These are phyloP conservation scores for Hemicordylus capensis DNA, from an alignment of 2,113 vertebrate genomes.

Conservation along the genomic window DNA sequence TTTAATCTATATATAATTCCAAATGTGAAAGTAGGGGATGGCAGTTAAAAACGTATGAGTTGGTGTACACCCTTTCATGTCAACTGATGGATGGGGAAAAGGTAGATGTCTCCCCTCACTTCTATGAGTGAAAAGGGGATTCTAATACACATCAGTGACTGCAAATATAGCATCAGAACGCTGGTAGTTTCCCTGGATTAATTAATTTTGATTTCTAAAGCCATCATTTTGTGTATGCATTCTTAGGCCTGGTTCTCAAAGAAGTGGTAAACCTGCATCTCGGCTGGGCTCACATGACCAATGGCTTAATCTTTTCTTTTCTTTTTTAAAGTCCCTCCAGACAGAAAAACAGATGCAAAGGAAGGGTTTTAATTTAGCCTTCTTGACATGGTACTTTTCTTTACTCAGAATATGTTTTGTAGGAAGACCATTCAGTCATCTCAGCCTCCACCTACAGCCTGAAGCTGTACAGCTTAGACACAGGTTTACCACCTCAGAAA, in stretches of 20 bases:
- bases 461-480: background rate
- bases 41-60: too few relatives aligned
- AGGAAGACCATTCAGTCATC: too few relatives aligned
- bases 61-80: too few relatives aligned
- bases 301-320: background rate
- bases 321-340: background rate
- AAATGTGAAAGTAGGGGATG: too few relatives aligned
- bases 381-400: too few relatives aligned
- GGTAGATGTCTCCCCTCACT: too few relatives aligned
- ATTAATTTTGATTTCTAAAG: background rate
- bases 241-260: background rate
- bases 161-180: background rate
- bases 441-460: too few relatives aligned
- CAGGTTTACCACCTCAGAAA: background rate
- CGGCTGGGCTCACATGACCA: background rate
- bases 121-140: background rate
- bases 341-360: background rate
- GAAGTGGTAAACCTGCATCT: background rate
- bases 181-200: background rate
- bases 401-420: too few relatives aligned
- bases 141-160: background rate
- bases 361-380: background rate
- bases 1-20: too few relatives aligned
- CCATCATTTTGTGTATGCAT: background rate
- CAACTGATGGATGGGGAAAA: background rate